Evolutionary conservation across 2,113 vertebrate species (phyloP).

Genomic region (Arothron firmamentum): DNA sequence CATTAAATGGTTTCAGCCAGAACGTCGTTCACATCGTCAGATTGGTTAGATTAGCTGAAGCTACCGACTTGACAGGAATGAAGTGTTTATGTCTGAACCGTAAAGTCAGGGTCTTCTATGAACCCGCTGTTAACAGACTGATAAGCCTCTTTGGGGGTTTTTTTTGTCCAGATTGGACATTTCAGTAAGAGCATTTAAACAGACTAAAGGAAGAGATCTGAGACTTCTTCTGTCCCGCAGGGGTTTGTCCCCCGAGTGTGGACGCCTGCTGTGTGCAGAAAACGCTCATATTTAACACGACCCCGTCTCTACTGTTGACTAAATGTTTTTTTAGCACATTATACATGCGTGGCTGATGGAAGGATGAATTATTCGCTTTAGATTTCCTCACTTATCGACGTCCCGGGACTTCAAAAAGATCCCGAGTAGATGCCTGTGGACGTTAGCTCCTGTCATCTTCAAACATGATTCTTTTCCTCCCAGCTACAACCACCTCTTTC

Average conservation of each 20-base stretch:
- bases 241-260: background rate
- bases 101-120: background rate
- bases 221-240: conserved; percentile 15
- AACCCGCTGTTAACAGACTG: conserved; percentile 38
- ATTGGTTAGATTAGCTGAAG: too few species aligned
- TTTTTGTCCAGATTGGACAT: conserved; percentile 40
- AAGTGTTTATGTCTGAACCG: conserved; percentile 15
- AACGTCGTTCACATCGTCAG: background rate
- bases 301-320: background rate
- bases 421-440: conserved; percentile 30
- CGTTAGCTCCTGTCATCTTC: conserved; percentile 37
- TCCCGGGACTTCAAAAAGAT: conserved; percentile 45
- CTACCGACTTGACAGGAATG: background rate
- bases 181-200: conserved; percentile 61
- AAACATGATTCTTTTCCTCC: conserved; percentile 33
- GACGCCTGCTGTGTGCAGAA: too few species aligned
- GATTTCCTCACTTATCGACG: conserved; percentile 10
- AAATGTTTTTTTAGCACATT: conserved; percentile 15
- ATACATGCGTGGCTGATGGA: conserved; percentile 18
- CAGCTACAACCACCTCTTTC: conserved; percentile 24
- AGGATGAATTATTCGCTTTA: conserved; percentile 36
- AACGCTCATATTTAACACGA: background rate
- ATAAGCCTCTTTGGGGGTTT: conserved; percentile 57
- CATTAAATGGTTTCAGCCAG: background rate
- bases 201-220: conserved; percentile 35